A percentile compares a stretch with the other conserved stretches of the same genome.
Evolutionary conservation across 2,888 invertebrate genomes (phyloP).

Genomic region (Ichneumoninae sp.): DNA sequence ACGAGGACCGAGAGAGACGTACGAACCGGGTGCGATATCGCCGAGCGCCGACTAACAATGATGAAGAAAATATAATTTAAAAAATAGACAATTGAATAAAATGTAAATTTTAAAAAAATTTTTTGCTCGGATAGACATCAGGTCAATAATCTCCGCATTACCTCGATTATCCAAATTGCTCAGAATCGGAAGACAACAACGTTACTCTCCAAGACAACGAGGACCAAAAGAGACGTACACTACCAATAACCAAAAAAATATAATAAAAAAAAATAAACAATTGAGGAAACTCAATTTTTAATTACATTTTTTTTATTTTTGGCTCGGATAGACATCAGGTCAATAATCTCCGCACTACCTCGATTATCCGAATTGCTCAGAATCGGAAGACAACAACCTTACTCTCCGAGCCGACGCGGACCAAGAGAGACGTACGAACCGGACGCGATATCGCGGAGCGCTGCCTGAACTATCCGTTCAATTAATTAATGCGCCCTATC

Average conservation of each 20-base stretch:
- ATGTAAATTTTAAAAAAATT: too few species aligned
- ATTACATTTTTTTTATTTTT: not conserved
- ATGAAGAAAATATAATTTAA: too few species aligned
- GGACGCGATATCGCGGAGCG: slow-evolving; percentile 57
- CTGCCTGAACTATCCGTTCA: slow-evolving; percentile 68
- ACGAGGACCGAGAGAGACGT: slow-evolving; percentile 40
- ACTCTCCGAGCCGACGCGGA: slow-evolving; percentile 1
- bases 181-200: not conserved
- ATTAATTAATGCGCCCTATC: slow-evolving; percentile 78
- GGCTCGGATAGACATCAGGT: too few species aligned
- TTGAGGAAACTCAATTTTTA: too few species aligned
- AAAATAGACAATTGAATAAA: too few species aligned
- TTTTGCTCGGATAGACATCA: too few species aligned
- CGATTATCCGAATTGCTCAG: not conserved
- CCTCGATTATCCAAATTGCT: too few species aligned
- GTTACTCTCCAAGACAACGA: not conserved
- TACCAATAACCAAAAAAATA: too few species aligned
- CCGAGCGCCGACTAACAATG: not conserved
- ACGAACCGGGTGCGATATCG: slow-evolving; percentile 55
- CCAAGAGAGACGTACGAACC: slow-evolving; percentile 46
- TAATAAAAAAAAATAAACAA: too few species aligned
- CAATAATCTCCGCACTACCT: not conserved
- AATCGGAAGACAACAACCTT: slow-evolving; percentile 29
- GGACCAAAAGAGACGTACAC: slow-evolving; percentile 36
- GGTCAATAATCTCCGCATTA: too few species aligned